phyloP scores from a whole-genome alignment of 2,888 invertebrate genomes.

The Agrochola lychnidis region DNA sequence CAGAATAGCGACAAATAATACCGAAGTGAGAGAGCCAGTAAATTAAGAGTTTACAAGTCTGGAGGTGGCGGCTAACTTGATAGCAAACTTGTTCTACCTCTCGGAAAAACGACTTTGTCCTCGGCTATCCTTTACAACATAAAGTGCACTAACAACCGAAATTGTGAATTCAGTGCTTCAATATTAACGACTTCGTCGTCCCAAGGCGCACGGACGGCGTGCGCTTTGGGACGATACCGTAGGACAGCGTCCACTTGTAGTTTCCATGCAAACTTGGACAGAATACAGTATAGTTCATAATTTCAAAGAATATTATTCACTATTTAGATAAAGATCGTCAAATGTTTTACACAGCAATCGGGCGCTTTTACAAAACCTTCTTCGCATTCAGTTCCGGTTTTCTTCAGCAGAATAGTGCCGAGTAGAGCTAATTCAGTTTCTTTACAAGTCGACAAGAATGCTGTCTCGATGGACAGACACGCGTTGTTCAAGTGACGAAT shows the following conservation, averaged over 20 bases:
- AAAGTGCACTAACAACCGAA: slow-evolving; percentile 51
- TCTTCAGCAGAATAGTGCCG: slow-evolving; percentile 26
- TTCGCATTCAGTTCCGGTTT: slow-evolving; percentile 28
- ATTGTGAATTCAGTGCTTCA: slow-evolving; percentile 52
- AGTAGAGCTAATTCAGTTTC: slow-evolving; percentile 27
- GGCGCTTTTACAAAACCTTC: slow-evolving; percentile 27
- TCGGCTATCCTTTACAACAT: slow-evolving; percentile 48
- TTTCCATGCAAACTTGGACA: slow-evolving; percentile 34
- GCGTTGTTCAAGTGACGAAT: slow-evolving; percentile 56
- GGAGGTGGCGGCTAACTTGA: slow-evolving; percentile 38
- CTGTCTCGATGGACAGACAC: slow-evolving; percentile 56
- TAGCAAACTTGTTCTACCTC: slow-evolving; percentile 45
- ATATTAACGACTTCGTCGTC: slow-evolving; percentile 46
- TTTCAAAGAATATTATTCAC: slow-evolving; percentile 48
- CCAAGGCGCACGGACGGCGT: background rate
- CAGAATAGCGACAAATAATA: slow-evolving; percentile 54
- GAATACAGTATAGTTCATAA: slow-evolving; percentile 24
- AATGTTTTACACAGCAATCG: slow-evolving; percentile 25
- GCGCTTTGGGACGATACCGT: slow-evolving; percentile 46
- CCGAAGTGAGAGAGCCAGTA: slow-evolving; percentile 37
- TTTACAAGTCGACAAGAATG: slow-evolving; percentile 34
- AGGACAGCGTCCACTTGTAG: slow-evolving; percentile 42
- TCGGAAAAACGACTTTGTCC: slow-evolving; percentile 43
- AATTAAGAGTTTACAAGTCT: slow-evolving; percentile 49
- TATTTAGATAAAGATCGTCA: slow-evolving; percentile 27